Evolutionary conservation across 2,888 invertebrate species (phyloP), one percentile per base, ranked within the genome.

Genomic region (Eupithecia dodoneata): DNA sequence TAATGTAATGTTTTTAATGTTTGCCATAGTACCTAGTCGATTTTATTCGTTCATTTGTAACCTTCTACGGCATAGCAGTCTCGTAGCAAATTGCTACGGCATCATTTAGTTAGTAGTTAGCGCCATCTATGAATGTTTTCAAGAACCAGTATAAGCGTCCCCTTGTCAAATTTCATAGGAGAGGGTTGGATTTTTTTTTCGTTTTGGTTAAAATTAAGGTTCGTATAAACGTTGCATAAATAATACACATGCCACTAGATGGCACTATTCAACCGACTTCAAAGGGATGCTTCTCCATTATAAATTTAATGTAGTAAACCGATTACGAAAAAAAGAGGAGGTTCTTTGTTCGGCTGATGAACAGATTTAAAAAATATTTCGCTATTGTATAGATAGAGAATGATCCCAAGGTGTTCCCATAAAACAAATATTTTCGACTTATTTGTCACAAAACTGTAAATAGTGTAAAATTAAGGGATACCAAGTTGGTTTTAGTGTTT

Each of bases 51-150:
- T 9, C n/a, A 3, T 59, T 59, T 18, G 18, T 18, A 59, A 3
- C 30, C 10, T 18, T 63, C 63, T 59, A 75, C 73, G 72, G 41
- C 69, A 65, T 72, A 72, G 77, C 69, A 45, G 6, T 49, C 12
- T 65, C 65, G 72, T 72, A 77, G 74, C 71, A 69, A 41, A 47
- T 6, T 72, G 70, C 65, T 70, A 74, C 52, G 52, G 10, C 67
- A 55, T 12, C 13, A 30, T 49, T 7, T 63, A 41, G 44, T 59
- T 73, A 4, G 9, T 7, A 4, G 7, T 42, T 66, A 72, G 13
- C 72, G 71, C 78, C 72, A 79, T 72, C 78, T 79, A 15, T 72
- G 52, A 6, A 6, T 10, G 3, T 66, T 74, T 76, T 70, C 55
- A 10, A 3, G 52, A 65, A 83, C 72, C 30, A 63, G 63, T 30